Base-by-base conservation (phyloP, 2,888 invertebrate genomes). In the Aromia moschata region DNA sequence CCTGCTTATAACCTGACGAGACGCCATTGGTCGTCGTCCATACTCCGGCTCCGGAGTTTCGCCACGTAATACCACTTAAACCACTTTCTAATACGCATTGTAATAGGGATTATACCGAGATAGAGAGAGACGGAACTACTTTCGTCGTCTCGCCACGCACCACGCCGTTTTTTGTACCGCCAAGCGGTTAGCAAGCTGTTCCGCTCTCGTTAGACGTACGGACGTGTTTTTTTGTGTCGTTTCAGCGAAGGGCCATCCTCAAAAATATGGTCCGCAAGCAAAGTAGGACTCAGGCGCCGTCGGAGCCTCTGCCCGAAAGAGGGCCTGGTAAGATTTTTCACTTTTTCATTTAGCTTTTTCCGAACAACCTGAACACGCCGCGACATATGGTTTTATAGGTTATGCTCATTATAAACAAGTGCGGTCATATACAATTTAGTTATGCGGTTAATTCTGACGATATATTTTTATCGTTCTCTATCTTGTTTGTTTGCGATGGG, bases 251-350 rank as follows among this genome's bases (percentile, higher is more conserved):
- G n/a, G n/a, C n/a, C n/a, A n/a, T n/a, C n/a, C n/a, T n/a, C 14
- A 46, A 79, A 75, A 67, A 5, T 5, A 84, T 84, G 84, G 82
- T 79, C 62, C 81, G 82, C 44, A 83, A 75, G 69, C 80, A 79
- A 59, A 75, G 73, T 65, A 70, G 68, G 74, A 75, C 74, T 65
- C 71, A 70, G 74, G 74, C 78, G 52, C 64, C 71, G 18, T 77
- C 80, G 62, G 77, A 80, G 63, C 78, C 78, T 31, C 72, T 84
- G 36, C 83, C 84, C 7, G 83, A 83, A 69, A 75, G 81, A 59
- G 83, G 84, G 69, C 81, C 84, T 67, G 84, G 85, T 85, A 81
- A 83, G 83, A 79, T 74, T 76, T 73, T 74, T 20, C 16, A 2
- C 10, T 12, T 47, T n/a, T 18, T 47, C 17, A 36, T 47, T 7